Base-by-base conservation (phyloP, 2,888 invertebrate genomes). In the Philopedon plagiatum region DNA sequence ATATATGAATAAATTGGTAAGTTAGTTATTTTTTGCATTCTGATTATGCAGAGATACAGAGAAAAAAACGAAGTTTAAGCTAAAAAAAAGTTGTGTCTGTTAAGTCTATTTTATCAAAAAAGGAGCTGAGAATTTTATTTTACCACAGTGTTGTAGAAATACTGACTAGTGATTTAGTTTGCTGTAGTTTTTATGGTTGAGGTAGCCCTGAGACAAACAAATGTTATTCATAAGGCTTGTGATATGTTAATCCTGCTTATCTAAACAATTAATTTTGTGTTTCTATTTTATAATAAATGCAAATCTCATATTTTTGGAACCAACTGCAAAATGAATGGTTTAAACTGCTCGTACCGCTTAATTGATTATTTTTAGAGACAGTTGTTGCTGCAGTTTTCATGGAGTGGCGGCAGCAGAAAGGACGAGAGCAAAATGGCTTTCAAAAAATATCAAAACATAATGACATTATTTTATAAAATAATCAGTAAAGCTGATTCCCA, bases 221-320 rank as follows among this genome's bases (percentile, higher is more conserved):
- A 51, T 41, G 18, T 11, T 51, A 51, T 19, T 51, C 5, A 41
- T 18, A 5, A 18, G 51, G n/a, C n/a, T n/a, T n/a, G n/a, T n/a
- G n/a, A n/a, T n/a, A n/a, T n/a, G n/a, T n/a, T n/a, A n/a, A n/a
- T n/a, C n/a, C n/a, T n/a, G n/a, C n/a, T 13, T 1, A 37, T 37
- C 5, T 13, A 13, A 13, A 13, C 13, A 13, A 37, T 37, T 37
- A 37, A 37, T 37, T 37, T 34, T 41, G 21, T 41, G n/a, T 60
- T 41, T 32, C 32, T 41, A 1, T 67, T 67, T 60, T 21, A 67
- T 60, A 62, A 64, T 60, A 46, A 39, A 26, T 44, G 39, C 39
- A 67, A 67, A 44, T 67, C 67, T 60, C 32, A 41, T 57, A 41
- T 67, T 44, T 66, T 63, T 67, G 67, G 67, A 41, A 67, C 60